Evolutionary conservation across 1,140 invertebrate genomes (phyloP).

Genomic region (Gryllus bimaculatus): DNA sequence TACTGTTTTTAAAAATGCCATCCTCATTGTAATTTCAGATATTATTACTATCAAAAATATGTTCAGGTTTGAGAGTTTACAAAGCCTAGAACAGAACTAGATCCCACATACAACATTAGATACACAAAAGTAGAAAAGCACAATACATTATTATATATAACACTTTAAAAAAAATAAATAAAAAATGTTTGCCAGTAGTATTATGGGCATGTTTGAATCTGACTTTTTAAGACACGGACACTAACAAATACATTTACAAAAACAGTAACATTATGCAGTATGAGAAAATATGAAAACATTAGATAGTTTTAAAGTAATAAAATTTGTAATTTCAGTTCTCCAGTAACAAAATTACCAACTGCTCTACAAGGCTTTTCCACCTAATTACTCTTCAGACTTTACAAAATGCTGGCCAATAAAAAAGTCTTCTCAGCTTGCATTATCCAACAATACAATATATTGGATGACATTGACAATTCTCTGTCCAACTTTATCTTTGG

Average conservation of each 20-base stretch:
- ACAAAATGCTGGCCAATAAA: neutral
- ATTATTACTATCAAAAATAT: neutral
- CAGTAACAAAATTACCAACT: neutral
- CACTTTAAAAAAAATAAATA: neutral
- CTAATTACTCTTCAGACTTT: neutral
- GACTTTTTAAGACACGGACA: neutral
- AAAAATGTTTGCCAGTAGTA: neutral
- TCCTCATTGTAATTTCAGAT: neutral
- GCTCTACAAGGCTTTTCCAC: neutral
- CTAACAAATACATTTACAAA: neutral
- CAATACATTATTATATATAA: neutral
- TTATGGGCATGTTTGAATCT: neutral
- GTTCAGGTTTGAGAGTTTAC: neutral
- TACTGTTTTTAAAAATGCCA: slow-evolving; percentile 5
- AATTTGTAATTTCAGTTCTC: too few species aligned
- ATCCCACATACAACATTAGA: neutral
- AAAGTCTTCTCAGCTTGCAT: neutral
- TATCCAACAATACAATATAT: neutral
- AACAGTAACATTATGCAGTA: neutral
- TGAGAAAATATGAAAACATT: neutral
- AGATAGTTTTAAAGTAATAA: neutral
- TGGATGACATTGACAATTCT: neutral
- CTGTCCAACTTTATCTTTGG: neutral
- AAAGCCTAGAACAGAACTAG: neutral
- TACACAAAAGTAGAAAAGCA: slow-evolving; percentile 16